Base-by-base conservation (phyloP, 2,888 invertebrate genomes). In the Sarcophaga variegata region DNA sequence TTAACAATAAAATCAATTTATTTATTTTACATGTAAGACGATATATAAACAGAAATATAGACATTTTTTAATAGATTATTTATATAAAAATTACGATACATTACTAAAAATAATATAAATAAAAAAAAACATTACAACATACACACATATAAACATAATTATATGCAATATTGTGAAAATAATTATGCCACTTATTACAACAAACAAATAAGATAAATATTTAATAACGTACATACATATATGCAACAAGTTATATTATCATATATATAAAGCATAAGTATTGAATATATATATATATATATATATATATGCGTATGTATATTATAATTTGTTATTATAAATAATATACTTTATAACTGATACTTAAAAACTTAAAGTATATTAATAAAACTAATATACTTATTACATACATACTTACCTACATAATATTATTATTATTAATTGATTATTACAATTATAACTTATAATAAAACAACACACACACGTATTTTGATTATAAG, bases 111-210 rank as follows among this genome's bases (percentile, higher is more conserved):
- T 22, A 63, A 63, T 74, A 74, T 69, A 66, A 74, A 72, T 67
- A 82, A 78, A 75, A 79, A 83, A 75, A 85, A 83, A 72, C 79
- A 78, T 84, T 86, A 85, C 72, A 69, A 67, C 86, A 88, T 71
- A 82, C 14, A 59, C 22, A 66, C 14, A 59, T 45, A 66, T 66
- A 66, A n/a, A 76, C 66, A 66, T 47, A 45, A 47, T 69, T 47
- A 67, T 66, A 47, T 70, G 69, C 71, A 84, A 81, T 82, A 85
- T 67, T 80, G 72, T 64, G 76, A 75, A 83, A 78, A 76, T 64
- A 75, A 87, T 62, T 71, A 85, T 69, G 69, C 86, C 84, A 86
- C 81, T 81, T 87, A 83, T 86, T 86, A 85, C 45, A 84, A 72
- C 80, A 60, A 88, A 83, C 81, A 85, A 78, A 54, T 54, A 54